Base-by-base conservation (phyloP, 2,797 vertebrate species). In the Podarcis lilfordi region DNA sequence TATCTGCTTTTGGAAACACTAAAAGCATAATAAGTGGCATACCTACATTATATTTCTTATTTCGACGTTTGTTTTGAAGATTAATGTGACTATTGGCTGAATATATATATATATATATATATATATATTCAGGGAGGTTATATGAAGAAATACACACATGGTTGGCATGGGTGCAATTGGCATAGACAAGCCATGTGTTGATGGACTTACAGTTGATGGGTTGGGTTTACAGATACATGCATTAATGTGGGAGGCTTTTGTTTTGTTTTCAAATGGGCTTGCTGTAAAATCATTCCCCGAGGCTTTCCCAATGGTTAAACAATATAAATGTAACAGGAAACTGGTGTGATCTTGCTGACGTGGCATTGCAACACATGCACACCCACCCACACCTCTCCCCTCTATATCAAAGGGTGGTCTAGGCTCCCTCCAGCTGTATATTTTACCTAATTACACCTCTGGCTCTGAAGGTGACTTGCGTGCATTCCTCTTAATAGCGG, bases 361-460 rank as follows among this genome's bases (percentile, higher is more conserved):
- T 87, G 80, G 86, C 86, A 82, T 17, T 25, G 0, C 6, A 40
- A 27, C 64, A 19, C 27, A 3, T 23, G 6, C 75, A 4, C 8
- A 17, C 29, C 45, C 27, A 3, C 37, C 19, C 75, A 4, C 8
- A 17, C 29, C 45, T 25, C 32, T 50, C 79, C 23, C 40, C 19
- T 32, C 71, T 40, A 25, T 8, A 8, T 82, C 71, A 75, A 61
- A 75, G 37, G 76, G 69, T 55, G 71, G 40, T 69, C 74, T 6
- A 2, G 3, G 3, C 32, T 35, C 10, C 1, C 40, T 43, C 10
- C 0, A 29, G 82, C 59, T 55, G 45, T 80, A 40, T 80, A 61
- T 75, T 85, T 76, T 55, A 10, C 37, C 69, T 90, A 77, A 85
- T 88, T 85, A 78, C 50, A 71, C 50, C 40, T 68, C 50, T 77